Evolutionary conservation across 2,888 invertebrate species (phyloP), one percentile per base, ranked within the genome.

Genomic region (Pachymerium ferrugineum): DNA sequence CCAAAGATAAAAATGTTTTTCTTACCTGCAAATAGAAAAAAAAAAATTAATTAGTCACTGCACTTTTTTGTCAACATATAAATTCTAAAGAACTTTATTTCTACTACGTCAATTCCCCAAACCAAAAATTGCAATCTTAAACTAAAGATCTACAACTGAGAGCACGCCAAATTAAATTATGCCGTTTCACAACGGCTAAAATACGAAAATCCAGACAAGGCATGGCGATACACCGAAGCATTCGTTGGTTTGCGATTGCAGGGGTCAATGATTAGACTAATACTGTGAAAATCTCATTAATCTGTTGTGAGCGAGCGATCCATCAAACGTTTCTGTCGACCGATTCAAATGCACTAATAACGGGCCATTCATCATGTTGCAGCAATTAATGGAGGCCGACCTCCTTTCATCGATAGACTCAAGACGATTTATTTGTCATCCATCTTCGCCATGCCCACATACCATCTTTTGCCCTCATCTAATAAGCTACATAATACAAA

Each of bases 341-440:
- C 33, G 35, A 71, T 71, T 35, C 33, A 71, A 71, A 71, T 71
- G 71, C 33, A 69, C 71, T 71, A 71, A 71, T 71, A 71, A 71
- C 33, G 71, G 28, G 35, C 71, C 71, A 71, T 71, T 71, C 35
- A 71, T 71, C 71, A 71, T 71, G 71, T 71, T 31, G 33, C 71
- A 38, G 71, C 71, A 71, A 71, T 71, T 71, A 71, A 71, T 35
- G 71, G 22, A 35, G 33, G 71, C 33, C 31, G 35, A 71, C 31
- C 54, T 54, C 38, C 71, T 38, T 38, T 71, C 71, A 35, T 35
- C 71, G 35, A 71, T 71, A 35, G 35, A 35, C 71, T 35, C 25
- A 28, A 35, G 33, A 35, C 71, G 71, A 71, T 71, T 71, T 71
- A 71, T 71, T 71, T 71, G 71, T 38, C 71, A 71, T 71, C 71